phyloP scores from a whole-genome alignment of 1,140 invertebrate genomes.

The Spodoptera litura region DNA sequence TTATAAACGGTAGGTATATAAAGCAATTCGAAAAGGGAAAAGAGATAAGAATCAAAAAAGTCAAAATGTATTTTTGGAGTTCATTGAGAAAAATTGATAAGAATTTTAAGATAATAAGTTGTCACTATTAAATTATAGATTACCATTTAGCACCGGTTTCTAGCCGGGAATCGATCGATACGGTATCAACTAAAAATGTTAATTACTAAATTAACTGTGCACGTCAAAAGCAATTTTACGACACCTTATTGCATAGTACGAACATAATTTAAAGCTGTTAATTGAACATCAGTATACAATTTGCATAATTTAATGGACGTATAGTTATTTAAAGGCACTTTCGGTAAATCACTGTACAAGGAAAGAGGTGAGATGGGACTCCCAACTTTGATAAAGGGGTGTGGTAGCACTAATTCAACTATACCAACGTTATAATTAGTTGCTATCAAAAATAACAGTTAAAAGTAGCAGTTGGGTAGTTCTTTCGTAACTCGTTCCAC shows the following conservation, averaged over 20 bases:
- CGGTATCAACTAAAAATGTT: constrained; percentile 22
- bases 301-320: constrained; percentile 23
- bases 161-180: not conserved
- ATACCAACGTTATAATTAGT: constrained; percentile 26
- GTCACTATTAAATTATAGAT: constrained; percentile 3
- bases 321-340: not conserved
- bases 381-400: constrained; percentile 5
- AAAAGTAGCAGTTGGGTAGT: constrained; percentile 31
- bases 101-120: not conserved
- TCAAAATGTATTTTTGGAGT: no score
- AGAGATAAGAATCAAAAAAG: no score
- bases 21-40: no score
- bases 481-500: constrained; percentile 52
- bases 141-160: not conserved
- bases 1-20: no score
- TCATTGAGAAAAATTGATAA: no score
- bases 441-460: constrained; percentile 43
- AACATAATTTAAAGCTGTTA: constrained; percentile 20
- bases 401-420: constrained; percentile 10
- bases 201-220: constrained; percentile 20
- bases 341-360: constrained; percentile 8
- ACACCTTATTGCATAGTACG: constrained; percentile 2
- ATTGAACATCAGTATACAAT: constrained; percentile 17
- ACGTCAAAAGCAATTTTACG: constrained; percentile 17
- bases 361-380: not conserved